Conservation (phyloP, 2,113 vertebrate species). For the Indicator indicator region DNA sequence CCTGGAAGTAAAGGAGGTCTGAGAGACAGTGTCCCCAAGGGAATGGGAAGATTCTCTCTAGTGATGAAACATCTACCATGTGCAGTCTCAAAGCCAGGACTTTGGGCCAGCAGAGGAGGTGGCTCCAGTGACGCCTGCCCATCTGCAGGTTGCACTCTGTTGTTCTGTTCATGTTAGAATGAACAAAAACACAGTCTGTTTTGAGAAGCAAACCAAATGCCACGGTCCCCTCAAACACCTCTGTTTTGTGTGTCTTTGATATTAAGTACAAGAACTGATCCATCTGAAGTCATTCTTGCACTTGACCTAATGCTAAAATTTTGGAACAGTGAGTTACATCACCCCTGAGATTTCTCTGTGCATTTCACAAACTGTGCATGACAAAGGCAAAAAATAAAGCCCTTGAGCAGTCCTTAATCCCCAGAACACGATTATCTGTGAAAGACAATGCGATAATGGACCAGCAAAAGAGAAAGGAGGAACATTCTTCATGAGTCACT, state of each 20-base stretch:
- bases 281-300: not conserved
- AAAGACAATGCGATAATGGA: not conserved
- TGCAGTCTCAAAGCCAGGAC: not conserved
- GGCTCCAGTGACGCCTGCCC: not conserved
- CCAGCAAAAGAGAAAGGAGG: not conserved
- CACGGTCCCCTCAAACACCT: not conserved
- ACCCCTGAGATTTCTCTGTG: not conserved
- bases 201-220: not conserved
- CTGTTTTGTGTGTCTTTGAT: not conserved
- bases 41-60: not conserved
- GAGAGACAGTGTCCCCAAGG: not conserved
- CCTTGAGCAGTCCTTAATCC: conserved; percentile 25
- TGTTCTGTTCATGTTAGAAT: not conserved
- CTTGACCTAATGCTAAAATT: not conserved
- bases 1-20: not conserved
- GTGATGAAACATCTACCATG: fast-evolving
- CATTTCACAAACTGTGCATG: not conserved
- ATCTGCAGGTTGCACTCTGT: fast-evolving
- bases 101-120: not conserved
- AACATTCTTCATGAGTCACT: not conserved
- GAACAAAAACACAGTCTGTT: not conserved
- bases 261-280: not conserved
- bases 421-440: not conserved
- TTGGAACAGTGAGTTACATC: not conserved
- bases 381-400: not conserved